These are phyloP conservation scores for Sphaerophoria rueppellii DNA, from an alignment of 2,888 invertebrate species.

Conservation along the genomic window DNA sequence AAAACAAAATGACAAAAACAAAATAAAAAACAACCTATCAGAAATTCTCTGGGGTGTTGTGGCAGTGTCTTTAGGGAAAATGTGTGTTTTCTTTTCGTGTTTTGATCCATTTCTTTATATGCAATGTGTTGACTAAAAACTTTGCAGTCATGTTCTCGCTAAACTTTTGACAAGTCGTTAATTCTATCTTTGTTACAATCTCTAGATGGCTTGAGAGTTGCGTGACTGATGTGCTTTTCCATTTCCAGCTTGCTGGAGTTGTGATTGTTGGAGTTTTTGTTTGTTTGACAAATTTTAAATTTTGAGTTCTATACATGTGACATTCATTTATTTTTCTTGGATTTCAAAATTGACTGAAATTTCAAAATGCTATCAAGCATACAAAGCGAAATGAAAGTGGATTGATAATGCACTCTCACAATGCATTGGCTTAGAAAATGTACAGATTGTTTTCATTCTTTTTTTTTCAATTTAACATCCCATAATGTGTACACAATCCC, in stretches of 20 bases:
- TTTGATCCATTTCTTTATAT: constrained; percentile 14
- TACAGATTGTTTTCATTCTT: too few species aligned
- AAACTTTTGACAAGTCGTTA: constrained; percentile 69
- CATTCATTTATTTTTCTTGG: too few species aligned
- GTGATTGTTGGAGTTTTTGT: neutral
- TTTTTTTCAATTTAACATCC: too few species aligned
- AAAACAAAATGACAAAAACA: neutral
- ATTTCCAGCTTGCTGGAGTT: neutral
- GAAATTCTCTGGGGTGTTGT: neutral
- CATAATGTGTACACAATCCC: too few species aligned
- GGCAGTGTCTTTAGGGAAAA: neutral
- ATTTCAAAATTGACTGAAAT: too few species aligned
- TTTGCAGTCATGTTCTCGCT: constrained; percentile 63
- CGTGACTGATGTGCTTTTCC: constrained; percentile 35
- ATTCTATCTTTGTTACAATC: constrained; percentile 34
- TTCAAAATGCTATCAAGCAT: too few species aligned
- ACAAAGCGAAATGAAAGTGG: too few species aligned
- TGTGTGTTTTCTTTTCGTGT: constrained; percentile 22
- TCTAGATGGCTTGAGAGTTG: constrained; percentile 43
- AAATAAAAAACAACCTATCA: neutral
- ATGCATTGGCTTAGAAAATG: too few species aligned
- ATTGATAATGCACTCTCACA: too few species aligned
- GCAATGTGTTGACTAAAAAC: constrained; percentile 43
- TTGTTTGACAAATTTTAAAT: neutral
- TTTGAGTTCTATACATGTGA: neutral